Conservation (phyloP, 53 echinoderm and acorn worm species). For the Stichopus horrens region DNA sequence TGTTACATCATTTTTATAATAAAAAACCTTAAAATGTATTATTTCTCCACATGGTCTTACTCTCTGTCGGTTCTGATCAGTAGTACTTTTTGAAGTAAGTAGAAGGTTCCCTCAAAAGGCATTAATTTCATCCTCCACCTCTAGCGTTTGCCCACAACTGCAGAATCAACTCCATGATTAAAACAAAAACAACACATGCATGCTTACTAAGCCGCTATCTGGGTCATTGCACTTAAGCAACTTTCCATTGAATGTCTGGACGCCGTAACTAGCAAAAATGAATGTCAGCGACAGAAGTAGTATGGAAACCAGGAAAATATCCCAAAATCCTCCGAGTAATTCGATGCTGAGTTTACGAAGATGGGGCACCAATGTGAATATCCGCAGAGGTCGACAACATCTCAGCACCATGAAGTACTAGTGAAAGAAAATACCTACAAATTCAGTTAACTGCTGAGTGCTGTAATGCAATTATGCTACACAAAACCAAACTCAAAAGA, state of each 20-base stretch:
- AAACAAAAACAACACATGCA: neutral
- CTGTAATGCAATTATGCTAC: neutral
- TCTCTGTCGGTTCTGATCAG: too few relatives aligned
- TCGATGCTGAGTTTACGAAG: constrained; percentile 90
- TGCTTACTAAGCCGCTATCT: constrained; percentile 26
- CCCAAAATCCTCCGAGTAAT: constrained; percentile 80
- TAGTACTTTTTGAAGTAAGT: too few relatives aligned
- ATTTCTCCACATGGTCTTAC: too few relatives aligned
- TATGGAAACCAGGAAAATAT: constrained; percentile 92
- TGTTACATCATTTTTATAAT: too few relatives aligned
- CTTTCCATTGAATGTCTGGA: constrained; percentile 80
- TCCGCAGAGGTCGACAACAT: constrained; percentile 92
- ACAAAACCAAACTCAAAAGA: neutral
- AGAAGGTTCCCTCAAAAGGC: too few relatives aligned
- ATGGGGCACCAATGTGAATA: constrained; percentile 95
- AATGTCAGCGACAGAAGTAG: constrained; percentile 88
- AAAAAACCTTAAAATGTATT: too few relatives aligned
- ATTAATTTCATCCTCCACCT: too few relatives aligned
- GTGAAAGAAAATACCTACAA: neutral
- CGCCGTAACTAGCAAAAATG: constrained; percentile 98
- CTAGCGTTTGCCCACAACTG: too few relatives aligned
- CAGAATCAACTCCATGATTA: too few relatives aligned
- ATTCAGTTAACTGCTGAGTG: neutral
- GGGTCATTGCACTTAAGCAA: constrained; percentile 83
- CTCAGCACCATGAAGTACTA: constrained; percentile 87